phyloP scores from a whole-genome alignment of 1,140 invertebrate genomes.

The Dendroctonus ponderosae region DNA sequence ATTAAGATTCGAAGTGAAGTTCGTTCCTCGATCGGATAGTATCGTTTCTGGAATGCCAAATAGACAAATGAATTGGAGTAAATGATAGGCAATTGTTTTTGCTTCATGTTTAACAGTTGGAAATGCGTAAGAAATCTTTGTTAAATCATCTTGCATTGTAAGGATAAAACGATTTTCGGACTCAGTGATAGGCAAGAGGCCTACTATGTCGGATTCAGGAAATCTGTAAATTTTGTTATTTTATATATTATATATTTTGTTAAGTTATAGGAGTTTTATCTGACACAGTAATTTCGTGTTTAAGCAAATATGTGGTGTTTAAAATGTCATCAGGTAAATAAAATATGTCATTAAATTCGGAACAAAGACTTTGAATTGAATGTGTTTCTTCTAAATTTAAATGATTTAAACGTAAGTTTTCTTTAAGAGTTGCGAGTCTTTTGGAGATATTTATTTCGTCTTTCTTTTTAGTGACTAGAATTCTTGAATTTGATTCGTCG shows the following conservation, averaged over 20 bases:
- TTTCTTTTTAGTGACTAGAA: constrained; percentile 1
- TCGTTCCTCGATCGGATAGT: constrained; percentile 46
- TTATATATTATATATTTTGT: too few species aligned
- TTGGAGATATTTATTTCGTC: too few species aligned
- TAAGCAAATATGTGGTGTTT: constrained; percentile 29
- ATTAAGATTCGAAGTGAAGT: constrained; percentile 41
- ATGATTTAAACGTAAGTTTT: constrained; percentile 33
- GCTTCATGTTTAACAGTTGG: constrained; percentile 44
- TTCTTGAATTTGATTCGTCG: constrained; percentile 26
- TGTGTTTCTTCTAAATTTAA: constrained; percentile 36
- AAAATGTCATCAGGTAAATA: constrained; percentile 35
- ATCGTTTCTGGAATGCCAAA: constrained; percentile 47
- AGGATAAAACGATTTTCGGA: constrained; percentile 40
- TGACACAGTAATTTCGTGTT: constrained; percentile 42
- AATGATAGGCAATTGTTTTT: constrained; percentile 38
- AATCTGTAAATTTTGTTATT: constrained; percentile 47
- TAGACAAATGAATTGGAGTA: constrained; percentile 7
- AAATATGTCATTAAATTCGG: constrained; percentile 40
- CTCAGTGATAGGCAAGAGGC: constrained; percentile 41
- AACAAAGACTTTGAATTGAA: constrained; percentile 22
- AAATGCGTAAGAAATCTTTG: constrained; percentile 42
- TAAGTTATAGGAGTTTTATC: constrained; percentile 37
- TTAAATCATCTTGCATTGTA: constrained; percentile 47
- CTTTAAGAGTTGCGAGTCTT: constrained; percentile 11
- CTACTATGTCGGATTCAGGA: constrained; percentile 46